phyloP scores from a whole-genome alignment of 1,140 invertebrate genomes.

The Aphelinus atriplicis region DNA sequence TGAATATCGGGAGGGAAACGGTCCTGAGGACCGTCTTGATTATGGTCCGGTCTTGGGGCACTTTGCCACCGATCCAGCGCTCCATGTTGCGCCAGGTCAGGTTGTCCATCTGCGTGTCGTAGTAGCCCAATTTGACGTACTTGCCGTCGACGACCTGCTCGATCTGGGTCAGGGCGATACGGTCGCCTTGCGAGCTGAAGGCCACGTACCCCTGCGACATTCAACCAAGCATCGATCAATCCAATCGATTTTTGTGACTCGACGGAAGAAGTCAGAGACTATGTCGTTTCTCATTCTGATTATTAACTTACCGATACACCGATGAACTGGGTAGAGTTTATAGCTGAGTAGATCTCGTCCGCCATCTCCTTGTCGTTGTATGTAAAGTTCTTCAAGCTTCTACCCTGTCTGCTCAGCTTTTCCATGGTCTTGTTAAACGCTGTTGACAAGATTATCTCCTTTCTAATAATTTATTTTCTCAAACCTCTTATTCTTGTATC shows the following conservation, averaged over 20 bases:
- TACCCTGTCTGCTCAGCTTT: slow-evolving; percentile 78
- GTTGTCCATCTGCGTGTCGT: slow-evolving; percentile 94
- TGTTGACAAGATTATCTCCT: slow-evolving; percentile 46
- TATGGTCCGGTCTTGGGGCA: slow-evolving; percentile 92
- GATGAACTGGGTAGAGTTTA: slow-evolving; percentile 96
- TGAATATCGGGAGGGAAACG: slow-evolving; percentile 87
- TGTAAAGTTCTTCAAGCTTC: slow-evolving; percentile 94
- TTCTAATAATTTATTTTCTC: no score
- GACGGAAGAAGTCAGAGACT: no score
- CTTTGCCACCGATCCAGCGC: slow-evolving; percentile 88
- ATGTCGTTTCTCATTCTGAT: slow-evolving; percentile 1
- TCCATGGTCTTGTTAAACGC: slow-evolving; percentile 98
- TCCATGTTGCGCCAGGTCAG: slow-evolving; percentile 92
- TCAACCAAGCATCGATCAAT: slow-evolving; percentile 12
- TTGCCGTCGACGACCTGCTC: slow-evolving; percentile 96
- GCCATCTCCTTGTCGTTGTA: slow-evolving; percentile 96
- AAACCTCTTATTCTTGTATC: no score
- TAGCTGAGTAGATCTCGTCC: slow-evolving; percentile 94
- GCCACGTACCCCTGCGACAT: slow-evolving; percentile 84
- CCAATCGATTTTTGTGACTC: no score
- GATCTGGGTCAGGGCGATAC: slow-evolving; percentile 98
- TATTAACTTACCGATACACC: slow-evolving; percentile 90
- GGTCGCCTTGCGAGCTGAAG: slow-evolving; percentile 96
- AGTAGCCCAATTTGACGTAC: slow-evolving; percentile 95
- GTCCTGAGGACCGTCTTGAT: slow-evolving; percentile 84